Percentiles rank a stretch among this genome's conserved stretches.
Conservation (phyloP, 1,140 invertebrate genomes). For the Atta texana region DNA sequence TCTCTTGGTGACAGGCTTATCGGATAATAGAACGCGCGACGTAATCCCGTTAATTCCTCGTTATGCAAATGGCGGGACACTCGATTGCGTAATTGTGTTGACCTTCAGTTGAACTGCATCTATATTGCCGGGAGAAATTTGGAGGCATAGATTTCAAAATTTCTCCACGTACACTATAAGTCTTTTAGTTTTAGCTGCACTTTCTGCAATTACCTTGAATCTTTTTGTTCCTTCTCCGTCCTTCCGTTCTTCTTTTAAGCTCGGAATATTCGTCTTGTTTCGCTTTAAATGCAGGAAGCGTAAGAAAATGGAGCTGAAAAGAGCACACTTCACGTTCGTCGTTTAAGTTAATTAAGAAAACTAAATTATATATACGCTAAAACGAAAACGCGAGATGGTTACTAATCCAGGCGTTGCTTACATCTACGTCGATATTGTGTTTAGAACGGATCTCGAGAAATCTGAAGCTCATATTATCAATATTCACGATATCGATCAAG, state of each 20-base stretch:
- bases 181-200: constrained; percentile 47
- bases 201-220: constrained; percentile 50
- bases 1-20: constrained; percentile 47
- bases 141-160: constrained; percentile 2
- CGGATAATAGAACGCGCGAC: constrained; percentile 42
- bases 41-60: constrained; percentile 57
- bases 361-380: constrained; percentile 8
- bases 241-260: background rate
- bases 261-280: constrained; percentile 4
- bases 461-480: background rate
- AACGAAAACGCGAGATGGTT: constrained; percentile 9
- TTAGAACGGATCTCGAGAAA: background rate
- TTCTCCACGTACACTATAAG: constrained; percentile 43
- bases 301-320: constrained; percentile 12
- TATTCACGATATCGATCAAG: constrained; percentile 21
- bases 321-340: constrained; percentile 17
- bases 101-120: constrained; percentile 40
- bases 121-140: background rate
- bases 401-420: background rate
- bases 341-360: constrained; percentile 49
- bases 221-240: constrained; percentile 1
- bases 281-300: constrained; percentile 49
- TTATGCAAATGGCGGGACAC: constrained; percentile 54
- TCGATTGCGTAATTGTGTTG: constrained; percentile 57
- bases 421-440: background rate